A percentile compares a stretch with the other conserved stretches of the same genome.
These are phyloP conservation scores for Cataglyphis rosenhaueri DNA, from an alignment of 2,888 invertebrate genomes.

Conservation along the genomic window DNA sequence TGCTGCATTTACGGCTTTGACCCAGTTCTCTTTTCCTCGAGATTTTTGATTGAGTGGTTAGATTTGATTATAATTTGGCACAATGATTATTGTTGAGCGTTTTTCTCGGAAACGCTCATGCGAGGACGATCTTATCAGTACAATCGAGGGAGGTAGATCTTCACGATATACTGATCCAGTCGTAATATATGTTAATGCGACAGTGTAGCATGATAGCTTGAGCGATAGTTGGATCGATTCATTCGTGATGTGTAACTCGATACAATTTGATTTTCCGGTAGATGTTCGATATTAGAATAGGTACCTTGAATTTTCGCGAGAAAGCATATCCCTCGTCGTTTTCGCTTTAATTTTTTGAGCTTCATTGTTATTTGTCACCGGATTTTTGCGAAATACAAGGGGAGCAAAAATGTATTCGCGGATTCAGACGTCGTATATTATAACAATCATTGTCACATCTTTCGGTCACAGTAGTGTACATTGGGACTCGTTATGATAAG, in stretches of 20 bases:
- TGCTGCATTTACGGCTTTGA: not conserved
- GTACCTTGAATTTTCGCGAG: slow-evolving; percentile 29
- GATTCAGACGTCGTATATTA: slow-evolving; percentile 9
- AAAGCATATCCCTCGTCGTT: slow-evolving; percentile 47
- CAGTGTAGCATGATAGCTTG: slow-evolving; percentile 1
- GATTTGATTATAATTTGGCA: slow-evolving; percentile 75
- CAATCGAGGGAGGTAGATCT: slow-evolving; percentile 48
- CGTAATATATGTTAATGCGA: slow-evolving; percentile 15
- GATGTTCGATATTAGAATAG: not conserved
- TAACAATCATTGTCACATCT: slow-evolving; percentile 43
- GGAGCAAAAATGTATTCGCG: slow-evolving; percentile 26
- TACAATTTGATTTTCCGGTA: slow-evolving; percentile 15
- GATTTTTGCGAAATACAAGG: slow-evolving; percentile 31
- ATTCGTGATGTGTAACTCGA: not conserved
- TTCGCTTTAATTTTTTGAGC: slow-evolving; percentile 28
- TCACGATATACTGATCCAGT: slow-evolving; percentile 29
- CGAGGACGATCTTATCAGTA: slow-evolving; percentile 40
- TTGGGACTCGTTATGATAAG: slow-evolving; percentile 16
- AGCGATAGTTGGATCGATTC: slow-evolving; percentile 22
- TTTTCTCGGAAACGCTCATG: slow-evolving; percentile 43
- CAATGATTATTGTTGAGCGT: slow-evolving; percentile 75
- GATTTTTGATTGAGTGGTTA: slow-evolving; percentile 55
- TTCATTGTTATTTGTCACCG: slow-evolving; percentile 1
- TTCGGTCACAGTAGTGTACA: slow-evolving; percentile 21
- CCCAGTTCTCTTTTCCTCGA: slow-evolving; percentile 30